Base-by-base conservation (phyloP, 2,888 invertebrate genomes). In the Mesochorus sp. region DNA sequence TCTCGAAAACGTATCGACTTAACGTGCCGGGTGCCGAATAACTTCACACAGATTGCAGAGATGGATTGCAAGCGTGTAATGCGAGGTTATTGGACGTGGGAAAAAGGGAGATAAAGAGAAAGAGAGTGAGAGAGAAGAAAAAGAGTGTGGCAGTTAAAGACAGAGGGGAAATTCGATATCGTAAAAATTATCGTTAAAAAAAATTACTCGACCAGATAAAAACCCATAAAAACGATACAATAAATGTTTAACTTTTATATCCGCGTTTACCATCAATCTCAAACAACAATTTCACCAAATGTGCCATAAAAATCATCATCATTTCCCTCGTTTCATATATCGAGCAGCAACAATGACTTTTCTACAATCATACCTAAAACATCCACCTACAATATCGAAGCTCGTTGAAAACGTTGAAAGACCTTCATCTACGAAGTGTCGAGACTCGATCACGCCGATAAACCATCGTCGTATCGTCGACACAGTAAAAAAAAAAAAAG, bases 1-100 rank as follows among this genome's bases (percentile, higher is more conserved):
- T 66, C 61, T 37, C 51, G 72, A 55, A 42, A 71, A 64, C 57
- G 62, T 76, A 70, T 76, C 64, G 70, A 70, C 76, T 70, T 64
- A 64, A 76, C 39, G 62, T 47, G 47, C 49, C 70, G 24, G 49
- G 67, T 31, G 17, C 55, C 10, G 37, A 68, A 59, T 66, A 51
- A 64, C 12, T 51, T 68, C 17, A 21, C 62, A 31, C 55, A 31
- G 10, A 57, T 64, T 49, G 39, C 59, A 12, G n/a, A 12, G 51
- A 51, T 28, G 4, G 12, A 31, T 28, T 31, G 47, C 19, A 39
- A 8, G 26, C 37, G 37, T 10, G 6, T 28, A 42, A 44, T 14
- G 8, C 47, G 24, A 19, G 4, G 28, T 26, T 47, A 26, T 24
- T 47, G n/a, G n/a, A n/a, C n/a, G n/a, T n/a, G n/a, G n/a, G n/a